A percentile compares a stretch with the other conserved stretches of the same genome.
These are phyloP conservation scores for Lymantria monacha DNA, from an alignment of 2,888 invertebrate species.

Conservation along the genomic window DNA sequence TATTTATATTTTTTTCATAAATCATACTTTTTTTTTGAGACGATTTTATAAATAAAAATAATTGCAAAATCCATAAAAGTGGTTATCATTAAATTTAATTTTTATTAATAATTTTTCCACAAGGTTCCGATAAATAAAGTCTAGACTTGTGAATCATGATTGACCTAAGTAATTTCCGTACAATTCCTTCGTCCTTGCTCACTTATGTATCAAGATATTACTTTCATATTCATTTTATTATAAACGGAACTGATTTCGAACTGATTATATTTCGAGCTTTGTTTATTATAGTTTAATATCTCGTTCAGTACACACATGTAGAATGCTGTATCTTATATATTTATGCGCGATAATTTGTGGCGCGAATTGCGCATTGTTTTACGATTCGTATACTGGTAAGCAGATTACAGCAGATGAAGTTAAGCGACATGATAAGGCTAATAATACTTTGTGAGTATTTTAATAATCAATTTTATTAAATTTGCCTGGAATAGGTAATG, in stretches of 20 bases:
- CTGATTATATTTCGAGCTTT: neutral
- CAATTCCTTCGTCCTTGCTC: conserved; percentile 1
- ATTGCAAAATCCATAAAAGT: too few relatives aligned
- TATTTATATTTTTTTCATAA: too few relatives aligned
- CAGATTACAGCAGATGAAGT: conserved; percentile 44
- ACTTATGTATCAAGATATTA: neutral
- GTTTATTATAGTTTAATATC: neutral
- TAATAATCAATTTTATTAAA: neutral
- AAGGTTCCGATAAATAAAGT: neutral
- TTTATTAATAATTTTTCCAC: too few relatives aligned
- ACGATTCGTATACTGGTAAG: conserved; percentile 48
- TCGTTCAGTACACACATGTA: conserved; percentile 11
- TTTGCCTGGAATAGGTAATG: neutral
- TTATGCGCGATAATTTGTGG: conserved; percentile 25
- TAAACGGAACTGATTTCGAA: neutral
- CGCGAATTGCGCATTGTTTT: conserved; percentile 31
- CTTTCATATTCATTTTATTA: neutral
- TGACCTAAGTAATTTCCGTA: neutral
- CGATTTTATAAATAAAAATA: too few relatives aligned
- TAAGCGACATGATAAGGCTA: conserved; percentile 42
- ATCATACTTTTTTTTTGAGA: too few relatives aligned
- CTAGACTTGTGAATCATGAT: neutral
- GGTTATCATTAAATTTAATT: too few relatives aligned
- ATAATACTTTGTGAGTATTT: conserved; percentile 55
- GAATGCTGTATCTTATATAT: conserved; percentile 31